Conservation (phyloP, 1,140 invertebrate species). For the Drosophila hydei region DNA sequence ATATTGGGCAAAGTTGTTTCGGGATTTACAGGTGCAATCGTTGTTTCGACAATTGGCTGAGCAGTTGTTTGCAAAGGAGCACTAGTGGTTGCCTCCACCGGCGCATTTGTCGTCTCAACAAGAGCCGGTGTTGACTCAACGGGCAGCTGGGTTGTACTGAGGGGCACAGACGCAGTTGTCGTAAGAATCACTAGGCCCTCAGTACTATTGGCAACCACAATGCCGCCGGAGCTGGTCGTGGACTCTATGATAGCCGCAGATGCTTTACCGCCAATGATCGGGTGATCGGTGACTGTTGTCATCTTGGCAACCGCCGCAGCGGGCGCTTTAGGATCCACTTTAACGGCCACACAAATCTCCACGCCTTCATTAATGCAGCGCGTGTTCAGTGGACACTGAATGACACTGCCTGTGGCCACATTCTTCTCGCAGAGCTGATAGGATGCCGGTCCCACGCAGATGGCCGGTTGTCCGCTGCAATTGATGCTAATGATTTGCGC, state of each 20-base stretch:
- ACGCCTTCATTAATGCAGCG: constrained; percentile 74
- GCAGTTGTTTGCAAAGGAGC: constrained; percentile 21
- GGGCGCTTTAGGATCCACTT: constrained; percentile 37
- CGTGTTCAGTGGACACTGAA: constrained; percentile 49
- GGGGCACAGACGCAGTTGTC: constrained; percentile 14
- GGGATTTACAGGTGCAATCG: constrained; percentile 6
- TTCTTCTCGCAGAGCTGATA: constrained; percentile 58
- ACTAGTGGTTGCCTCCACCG: constrained; percentile 21
- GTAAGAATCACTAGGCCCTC: constrained; percentile 6
- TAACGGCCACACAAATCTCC: constrained; percentile 70
- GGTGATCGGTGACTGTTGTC: constrained; percentile 59
- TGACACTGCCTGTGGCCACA: constrained; percentile 46
- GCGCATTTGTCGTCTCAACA: constrained; percentile 21
- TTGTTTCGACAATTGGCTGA: constrained; percentile 12
- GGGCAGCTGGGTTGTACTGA: constrained; percentile 11
- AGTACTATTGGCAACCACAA: constrained; percentile 14
- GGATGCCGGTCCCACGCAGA: constrained; percentile 66
- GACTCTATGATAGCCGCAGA: constrained; percentile 53
- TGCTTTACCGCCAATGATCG: constrained; percentile 23
- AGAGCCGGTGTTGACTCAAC: constrained; percentile 12
- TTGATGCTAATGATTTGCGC: constrained; percentile 54
- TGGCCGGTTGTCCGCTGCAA: constrained; percentile 60
- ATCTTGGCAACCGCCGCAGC: constrained; percentile 58
- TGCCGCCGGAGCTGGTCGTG: constrained; percentile 32
- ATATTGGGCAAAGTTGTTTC: constrained; percentile 1